phyloP scores from a whole-genome alignment of 2,113 vertebrate species.

The Syrmaticus mikado region DNA sequence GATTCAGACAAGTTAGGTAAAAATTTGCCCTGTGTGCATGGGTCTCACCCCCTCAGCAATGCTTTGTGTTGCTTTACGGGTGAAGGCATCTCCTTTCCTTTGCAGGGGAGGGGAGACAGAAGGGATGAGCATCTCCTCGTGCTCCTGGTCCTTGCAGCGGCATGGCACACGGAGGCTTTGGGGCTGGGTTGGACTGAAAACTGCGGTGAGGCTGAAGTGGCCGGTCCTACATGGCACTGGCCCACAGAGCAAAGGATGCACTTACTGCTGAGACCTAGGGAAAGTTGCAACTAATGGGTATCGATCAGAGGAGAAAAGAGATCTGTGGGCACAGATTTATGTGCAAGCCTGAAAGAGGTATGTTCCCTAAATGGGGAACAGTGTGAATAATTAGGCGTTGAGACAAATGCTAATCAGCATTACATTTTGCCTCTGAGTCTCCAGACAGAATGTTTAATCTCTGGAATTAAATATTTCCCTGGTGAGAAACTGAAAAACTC shows the following conservation, averaged over 20 bases:
- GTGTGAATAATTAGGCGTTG: constrained; percentile 30
- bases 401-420: constrained; percentile 24
- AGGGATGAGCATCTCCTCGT: neutral
- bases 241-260: neutral
- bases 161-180: neutral
- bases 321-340: constrained; percentile 37
- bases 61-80: neutral
- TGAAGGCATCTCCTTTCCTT: neutral
- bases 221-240: neutral
- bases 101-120: neutral
- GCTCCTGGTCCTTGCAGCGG: neutral
- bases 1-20: neutral
- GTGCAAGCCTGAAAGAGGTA: neutral
- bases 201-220: neutral
- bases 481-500: neutral
- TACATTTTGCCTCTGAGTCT: constrained; percentile 8
- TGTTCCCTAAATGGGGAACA: constrained; percentile 14
- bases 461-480: constrained; percentile 45
- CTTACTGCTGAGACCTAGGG: neutral
- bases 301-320: constrained; percentile 24
- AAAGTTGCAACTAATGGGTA: constrained; percentile 21
- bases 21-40: neutral
- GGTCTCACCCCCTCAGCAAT: neutral
- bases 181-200: neutral
- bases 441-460: constrained; percentile 21